Percentiles rank a stretch among this genome's conserved stretches.
Evolutionary conservation across 1,140 invertebrate species (phyloP).

Genomic region (Orchestia grillus): DNA sequence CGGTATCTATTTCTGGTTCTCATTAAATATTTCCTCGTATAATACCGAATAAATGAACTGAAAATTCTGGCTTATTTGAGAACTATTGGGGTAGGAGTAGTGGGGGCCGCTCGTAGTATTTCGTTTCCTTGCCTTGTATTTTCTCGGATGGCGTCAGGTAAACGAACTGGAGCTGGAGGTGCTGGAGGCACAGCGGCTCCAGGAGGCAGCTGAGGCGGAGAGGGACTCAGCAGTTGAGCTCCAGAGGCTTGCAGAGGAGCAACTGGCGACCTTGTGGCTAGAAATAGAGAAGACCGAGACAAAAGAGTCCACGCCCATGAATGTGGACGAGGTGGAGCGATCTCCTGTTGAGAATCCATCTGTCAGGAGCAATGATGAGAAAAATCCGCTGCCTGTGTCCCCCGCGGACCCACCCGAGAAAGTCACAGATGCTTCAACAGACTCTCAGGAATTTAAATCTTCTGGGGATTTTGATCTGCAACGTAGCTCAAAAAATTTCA

Average conservation of each 20-base stretch:
- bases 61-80: no score
- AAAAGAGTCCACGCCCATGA: slow-evolving; percentile 24
- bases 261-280: slow-evolving; percentile 1
- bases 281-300: background rate
- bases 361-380: background rate
- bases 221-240: background rate
- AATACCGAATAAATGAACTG: no score
- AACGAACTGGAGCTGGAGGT: slow-evolving; percentile 10
- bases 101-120: no score
- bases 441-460: background rate
- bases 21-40: no score
- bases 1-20: no score
- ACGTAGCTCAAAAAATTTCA: background rate
- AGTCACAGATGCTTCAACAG: background rate
- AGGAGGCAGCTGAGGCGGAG: background rate
- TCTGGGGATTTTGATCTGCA: background rate
- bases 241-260: slow-evolving; percentile 37
- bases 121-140: no score
- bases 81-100: no score
- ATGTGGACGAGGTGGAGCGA: background rate
- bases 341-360: background rate
- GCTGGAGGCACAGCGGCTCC: slow-evolving; percentile 18
- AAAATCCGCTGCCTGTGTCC: background rate
- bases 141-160: slow-evolving; percentile 8
- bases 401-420: background rate